A percentile compares a stretch with the other conserved stretches of the same genome.
Evolutionary conservation across 2,113 vertebrate species (phyloP).

Genomic region (Hippocampus mohnikei): DNA sequence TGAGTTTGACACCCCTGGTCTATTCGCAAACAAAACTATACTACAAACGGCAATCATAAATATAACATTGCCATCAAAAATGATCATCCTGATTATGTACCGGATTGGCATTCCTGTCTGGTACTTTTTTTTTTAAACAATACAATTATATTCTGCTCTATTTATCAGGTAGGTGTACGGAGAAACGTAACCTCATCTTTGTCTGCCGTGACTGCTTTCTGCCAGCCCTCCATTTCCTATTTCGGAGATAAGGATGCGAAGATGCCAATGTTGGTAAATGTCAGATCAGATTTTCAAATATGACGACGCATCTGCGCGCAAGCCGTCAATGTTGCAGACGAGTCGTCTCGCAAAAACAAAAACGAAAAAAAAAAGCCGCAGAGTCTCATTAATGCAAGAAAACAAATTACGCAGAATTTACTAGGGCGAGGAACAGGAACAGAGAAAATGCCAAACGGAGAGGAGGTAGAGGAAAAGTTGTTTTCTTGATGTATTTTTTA

Average conservation of each 20-base stretch:
- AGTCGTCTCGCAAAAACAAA: slow-evolving; percentile 21
- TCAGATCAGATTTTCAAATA: slow-evolving; percentile 42
- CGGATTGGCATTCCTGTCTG: background rate
- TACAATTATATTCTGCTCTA: background rate
- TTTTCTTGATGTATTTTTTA: slow-evolving; percentile 24
- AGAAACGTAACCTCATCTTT: background rate
- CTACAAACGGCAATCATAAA: no score
- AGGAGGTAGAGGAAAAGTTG: slow-evolving; percentile 5
- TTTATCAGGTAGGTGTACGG: background rate
- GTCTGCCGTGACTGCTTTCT: background rate
- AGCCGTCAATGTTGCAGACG: slow-evolving; percentile 31
- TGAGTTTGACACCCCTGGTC: no score
- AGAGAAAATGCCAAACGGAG: slow-evolving; percentile 4
- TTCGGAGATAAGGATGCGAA: background rate
- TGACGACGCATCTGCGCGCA: slow-evolving; percentile 35
- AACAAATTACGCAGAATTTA: slow-evolving; percentile 32
- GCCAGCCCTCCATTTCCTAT: background rate
- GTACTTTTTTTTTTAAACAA: background rate
- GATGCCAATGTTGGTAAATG: background rate
- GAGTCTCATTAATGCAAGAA: slow-evolving; percentile 30
- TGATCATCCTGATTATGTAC: no score
- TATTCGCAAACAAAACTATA: no score
- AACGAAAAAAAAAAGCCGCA: slow-evolving; percentile 15
- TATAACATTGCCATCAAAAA: no score
- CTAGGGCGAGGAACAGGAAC: background rate